Conservation (phyloP, 2,113 vertebrate genomes). For the Entosphenus tridentatus region DNA sequence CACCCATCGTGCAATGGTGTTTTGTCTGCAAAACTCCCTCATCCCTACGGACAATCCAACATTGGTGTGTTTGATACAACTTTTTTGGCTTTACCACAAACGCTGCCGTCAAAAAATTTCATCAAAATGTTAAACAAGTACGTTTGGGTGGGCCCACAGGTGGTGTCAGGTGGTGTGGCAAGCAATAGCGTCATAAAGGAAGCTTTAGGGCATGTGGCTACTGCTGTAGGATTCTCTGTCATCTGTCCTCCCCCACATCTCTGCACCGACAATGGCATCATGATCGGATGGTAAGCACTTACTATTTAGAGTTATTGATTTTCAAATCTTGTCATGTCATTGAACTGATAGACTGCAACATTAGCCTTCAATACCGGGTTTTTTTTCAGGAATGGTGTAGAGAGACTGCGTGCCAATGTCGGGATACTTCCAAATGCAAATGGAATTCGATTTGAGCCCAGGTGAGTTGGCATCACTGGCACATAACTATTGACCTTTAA, state of each 20-base stretch:
- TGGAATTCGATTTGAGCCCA: not conserved
- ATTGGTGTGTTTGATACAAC: conserved; percentile 30
- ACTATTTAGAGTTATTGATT: not conserved
- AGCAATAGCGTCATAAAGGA: conserved; percentile 49
- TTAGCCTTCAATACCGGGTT: not conserved
- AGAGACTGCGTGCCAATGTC: not conserved
- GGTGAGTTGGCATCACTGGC: not conserved
- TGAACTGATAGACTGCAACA: not conserved
- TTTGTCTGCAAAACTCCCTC: conserved; percentile 37
- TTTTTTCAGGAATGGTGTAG: conserved; percentile 2
- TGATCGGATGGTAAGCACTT: conserved; percentile 61
- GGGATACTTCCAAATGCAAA: not conserved
- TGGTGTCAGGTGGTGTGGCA: conserved; percentile 78
- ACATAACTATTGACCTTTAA: no score
- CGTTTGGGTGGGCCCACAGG: conserved; percentile 22
- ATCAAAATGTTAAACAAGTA: not conserved
- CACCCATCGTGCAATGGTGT: conserved; percentile 59
- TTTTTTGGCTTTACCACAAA: no score
- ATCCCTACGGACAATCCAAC: conserved; percentile 24
- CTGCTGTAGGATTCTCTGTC: conserved; percentile 22
- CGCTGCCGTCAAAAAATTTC: not conserved
- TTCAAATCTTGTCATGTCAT: not conserved
- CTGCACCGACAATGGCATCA: conserved; percentile 82
- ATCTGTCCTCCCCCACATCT: conserved; percentile 53
- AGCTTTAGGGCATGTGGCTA: conserved; percentile 13